Evolutionary conservation across 1,140 invertebrate species (phyloP).

Genomic region (Leptinotarsa defecta): DNA sequence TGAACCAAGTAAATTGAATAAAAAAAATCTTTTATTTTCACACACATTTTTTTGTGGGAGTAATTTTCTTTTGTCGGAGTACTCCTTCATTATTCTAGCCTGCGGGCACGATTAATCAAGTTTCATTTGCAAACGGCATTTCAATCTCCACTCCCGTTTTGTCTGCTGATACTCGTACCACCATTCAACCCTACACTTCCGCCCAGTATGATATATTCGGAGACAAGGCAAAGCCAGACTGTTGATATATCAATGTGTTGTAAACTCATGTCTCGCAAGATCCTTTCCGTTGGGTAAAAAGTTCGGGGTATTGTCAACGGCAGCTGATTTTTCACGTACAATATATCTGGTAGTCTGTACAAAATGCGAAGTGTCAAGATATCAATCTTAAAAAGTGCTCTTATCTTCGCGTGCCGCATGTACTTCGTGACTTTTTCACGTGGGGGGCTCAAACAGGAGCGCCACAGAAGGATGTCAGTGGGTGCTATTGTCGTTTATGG

Average conservation of each 20-base stretch:
- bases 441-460: conserved; percentile 6
- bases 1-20: too few species aligned
- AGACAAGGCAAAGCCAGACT: conserved; percentile 1
- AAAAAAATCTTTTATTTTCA: too few species aligned
- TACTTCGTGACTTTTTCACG: conserved; percentile 17
- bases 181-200: neutral
- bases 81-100: too few species aligned
- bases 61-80: too few species aligned
- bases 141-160: neutral
- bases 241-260: conserved; percentile 2
- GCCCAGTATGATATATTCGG: neutral
- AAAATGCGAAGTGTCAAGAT: conserved; percentile 17
- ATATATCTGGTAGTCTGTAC: conserved; percentile 5
- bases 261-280: neutral
- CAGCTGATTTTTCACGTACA: neutral
- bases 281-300: neutral
- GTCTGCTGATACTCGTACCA: neutral
- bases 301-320: neutral
- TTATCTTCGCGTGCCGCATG: conserved; percentile 19
- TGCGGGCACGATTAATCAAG: too few species aligned
- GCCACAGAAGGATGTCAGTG: neutral
- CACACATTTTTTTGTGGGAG: too few species aligned
- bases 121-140: neutral
- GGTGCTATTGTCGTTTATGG: neutral
- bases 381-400: conserved; percentile 17